These are phyloP conservation scores for Shinisaurus crocodilurus DNA, from an alignment of 2,113 vertebrate species.

Conservation along the genomic window DNA sequence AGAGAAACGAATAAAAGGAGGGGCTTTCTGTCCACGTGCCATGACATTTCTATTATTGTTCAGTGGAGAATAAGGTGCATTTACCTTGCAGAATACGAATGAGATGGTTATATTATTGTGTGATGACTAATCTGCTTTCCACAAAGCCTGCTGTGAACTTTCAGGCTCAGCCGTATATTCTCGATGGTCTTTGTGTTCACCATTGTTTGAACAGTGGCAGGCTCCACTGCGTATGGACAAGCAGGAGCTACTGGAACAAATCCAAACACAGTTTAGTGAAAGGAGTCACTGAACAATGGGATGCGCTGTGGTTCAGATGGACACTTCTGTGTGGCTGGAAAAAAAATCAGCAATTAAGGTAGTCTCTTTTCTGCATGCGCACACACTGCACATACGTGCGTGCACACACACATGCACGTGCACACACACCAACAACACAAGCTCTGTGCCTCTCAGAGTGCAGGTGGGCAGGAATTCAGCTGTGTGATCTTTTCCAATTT, in stretches of 20 bases:
- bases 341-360: not conserved
- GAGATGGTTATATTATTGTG: slow-evolving; percentile 24
- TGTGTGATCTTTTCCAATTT: not conserved
- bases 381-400: not conserved
- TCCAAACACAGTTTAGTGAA: not conserved
- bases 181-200: rapidly evolving
- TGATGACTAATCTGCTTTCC: slow-evolving; percentile 50
- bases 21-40: slow-evolving; percentile 53
- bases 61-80: slow-evolving; percentile 54
- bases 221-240: slow-evolving; percentile 28
- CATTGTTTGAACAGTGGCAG: slow-evolving; percentile 41
- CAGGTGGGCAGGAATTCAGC: not conserved
- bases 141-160: slow-evolving; percentile 6
- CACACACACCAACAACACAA: not conserved
- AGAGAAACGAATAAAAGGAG: slow-evolving; percentile 10
- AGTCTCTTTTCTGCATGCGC: not conserved
- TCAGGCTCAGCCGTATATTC: not conserved
- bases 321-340: not conserved
- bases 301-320: not conserved
- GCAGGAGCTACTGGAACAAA: not conserved
- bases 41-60: slow-evolving; percentile 63
- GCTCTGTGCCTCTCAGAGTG: not conserved
- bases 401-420: no score
- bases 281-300: not conserved
- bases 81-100: slow-evolving; percentile 50